These are phyloP conservation scores for Drosophila bocki DNA, from an alignment of 1,140 invertebrate genomes.

Conservation along the genomic window DNA sequence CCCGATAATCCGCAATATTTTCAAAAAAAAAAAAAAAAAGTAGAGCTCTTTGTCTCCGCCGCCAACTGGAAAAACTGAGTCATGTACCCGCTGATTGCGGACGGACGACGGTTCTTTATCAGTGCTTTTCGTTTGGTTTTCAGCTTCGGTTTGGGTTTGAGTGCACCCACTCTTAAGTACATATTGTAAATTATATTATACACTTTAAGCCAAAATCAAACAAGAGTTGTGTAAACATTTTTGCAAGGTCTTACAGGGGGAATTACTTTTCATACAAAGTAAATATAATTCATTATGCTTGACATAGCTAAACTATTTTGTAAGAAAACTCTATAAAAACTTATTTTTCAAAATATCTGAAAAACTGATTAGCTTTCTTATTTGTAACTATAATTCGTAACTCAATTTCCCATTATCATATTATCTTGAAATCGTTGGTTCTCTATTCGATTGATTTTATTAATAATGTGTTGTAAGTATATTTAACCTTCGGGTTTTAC, in stretches of 20 bases:
- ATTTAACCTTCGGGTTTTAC: slow-evolving; percentile 2
- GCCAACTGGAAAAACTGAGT: slow-evolving; percentile 29
- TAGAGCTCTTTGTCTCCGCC: slow-evolving; percentile 31
- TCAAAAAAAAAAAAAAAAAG: slow-evolving; percentile 8
- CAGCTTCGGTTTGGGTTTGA: neutral
- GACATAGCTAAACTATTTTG: neutral
- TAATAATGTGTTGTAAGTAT: neutral
- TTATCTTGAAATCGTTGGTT: neutral
- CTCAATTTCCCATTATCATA: neutral
- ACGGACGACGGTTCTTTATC: slow-evolving; percentile 21
- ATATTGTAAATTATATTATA: slow-evolving; percentile 1
- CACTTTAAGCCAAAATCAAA: neutral
- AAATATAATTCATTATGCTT: too few species aligned
- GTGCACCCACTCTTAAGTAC: slow-evolving; percentile 1
- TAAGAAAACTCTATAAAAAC: neutral
- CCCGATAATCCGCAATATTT: slow-evolving; percentile 42
- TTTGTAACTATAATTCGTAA: neutral
- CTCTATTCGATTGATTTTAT: neutral
- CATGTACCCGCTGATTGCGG: slow-evolving; percentile 11
- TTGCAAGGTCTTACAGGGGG: neutral
- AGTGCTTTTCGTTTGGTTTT: slow-evolving; percentile 2
- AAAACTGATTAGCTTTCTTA: neutral
- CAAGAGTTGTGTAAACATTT: neutral
- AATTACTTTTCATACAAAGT: neutral
- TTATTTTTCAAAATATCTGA: neutral